A percentile compares a stretch with the other conserved stretches of the same genome.
Conservation (phyloP, 2,113 vertebrate species). For the Haemorhous mexicanus region DNA sequence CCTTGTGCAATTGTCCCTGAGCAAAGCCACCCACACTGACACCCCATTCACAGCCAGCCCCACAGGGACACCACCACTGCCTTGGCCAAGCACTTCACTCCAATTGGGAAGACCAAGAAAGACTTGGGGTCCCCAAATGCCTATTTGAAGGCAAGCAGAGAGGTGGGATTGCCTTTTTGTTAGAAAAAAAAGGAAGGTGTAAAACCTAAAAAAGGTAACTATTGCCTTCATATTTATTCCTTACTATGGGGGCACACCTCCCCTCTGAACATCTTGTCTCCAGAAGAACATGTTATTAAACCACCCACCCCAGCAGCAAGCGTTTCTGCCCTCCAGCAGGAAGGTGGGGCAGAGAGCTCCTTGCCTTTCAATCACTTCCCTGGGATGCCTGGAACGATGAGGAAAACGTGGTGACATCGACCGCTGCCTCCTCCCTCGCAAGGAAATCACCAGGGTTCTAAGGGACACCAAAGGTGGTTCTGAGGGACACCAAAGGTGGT, state of each 20-base stretch:
- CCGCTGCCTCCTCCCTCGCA: background rate
- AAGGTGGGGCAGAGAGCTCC: conserved; percentile 34
- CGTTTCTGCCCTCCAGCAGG: conserved; percentile 12
- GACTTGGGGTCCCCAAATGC: background rate
- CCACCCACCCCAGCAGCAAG: conserved; percentile 36
- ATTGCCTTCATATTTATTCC: background rate
- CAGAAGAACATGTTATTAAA: conserved; percentile 44
- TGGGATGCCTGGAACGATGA: background rate
- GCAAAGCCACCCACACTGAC: background rate
- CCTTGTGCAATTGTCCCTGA: background rate
- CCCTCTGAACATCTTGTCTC: conserved; percentile 52
- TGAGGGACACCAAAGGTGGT: background rate
- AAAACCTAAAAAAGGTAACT: background rate
- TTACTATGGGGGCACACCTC: background rate
- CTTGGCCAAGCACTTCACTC: background rate
- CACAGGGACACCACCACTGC: background rate
- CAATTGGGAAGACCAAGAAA: background rate
- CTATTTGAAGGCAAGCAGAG: background rate
- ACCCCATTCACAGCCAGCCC: fast-evolving
- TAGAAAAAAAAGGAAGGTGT: background rate
- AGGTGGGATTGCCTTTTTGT: too few species aligned
- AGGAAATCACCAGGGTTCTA: background rate
- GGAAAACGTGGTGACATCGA: background rate
- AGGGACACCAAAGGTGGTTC: background rate
- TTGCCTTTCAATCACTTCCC: background rate